Percentiles rank a stretch among this genome's conserved stretches.
phyloP scores from a whole-genome alignment of 2,888 invertebrate genomes.

The Ephialtes manifestator region DNA sequence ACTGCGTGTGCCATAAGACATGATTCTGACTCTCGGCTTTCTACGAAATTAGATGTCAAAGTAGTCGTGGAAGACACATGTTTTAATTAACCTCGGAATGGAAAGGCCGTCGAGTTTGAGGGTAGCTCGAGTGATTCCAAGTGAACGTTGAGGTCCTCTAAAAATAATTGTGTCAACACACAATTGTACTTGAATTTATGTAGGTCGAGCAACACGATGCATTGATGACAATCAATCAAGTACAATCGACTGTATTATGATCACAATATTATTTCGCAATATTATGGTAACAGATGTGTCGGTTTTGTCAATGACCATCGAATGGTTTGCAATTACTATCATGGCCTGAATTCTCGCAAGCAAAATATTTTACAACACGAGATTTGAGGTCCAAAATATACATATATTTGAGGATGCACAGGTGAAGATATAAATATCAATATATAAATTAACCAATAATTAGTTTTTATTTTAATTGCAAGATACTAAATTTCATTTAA shows the following conservation, averaged over 20 bases:
- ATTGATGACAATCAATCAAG: neutral
- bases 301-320: conserved; percentile 25
- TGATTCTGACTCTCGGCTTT: conserved; percentile 17
- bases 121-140: neutral
- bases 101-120: neutral
- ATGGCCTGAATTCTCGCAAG: neutral
- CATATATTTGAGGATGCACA: too few species aligned
- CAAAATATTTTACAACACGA: neutral
- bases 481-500: too few species aligned
- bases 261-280: neutral
- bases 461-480: too few species aligned
- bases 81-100: conserved; percentile 5
- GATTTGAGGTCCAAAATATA: too few species aligned
- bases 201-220: conserved; percentile 8
- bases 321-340: neutral
- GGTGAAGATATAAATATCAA: too few species aligned
- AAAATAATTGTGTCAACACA: conserved; percentile 5
- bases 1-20: neutral
- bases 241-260: neutral
- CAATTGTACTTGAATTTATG: neutral
- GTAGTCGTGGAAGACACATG: neutral
- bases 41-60: neutral
- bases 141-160: neutral
- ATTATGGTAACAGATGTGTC: conserved; percentile 29
- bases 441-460: too few species aligned